Evolutionary conservation across 2,888 invertebrate genomes (phyloP), one percentile per base, ranked within the genome.

Genomic region (Caradrina kadenii): DNA sequence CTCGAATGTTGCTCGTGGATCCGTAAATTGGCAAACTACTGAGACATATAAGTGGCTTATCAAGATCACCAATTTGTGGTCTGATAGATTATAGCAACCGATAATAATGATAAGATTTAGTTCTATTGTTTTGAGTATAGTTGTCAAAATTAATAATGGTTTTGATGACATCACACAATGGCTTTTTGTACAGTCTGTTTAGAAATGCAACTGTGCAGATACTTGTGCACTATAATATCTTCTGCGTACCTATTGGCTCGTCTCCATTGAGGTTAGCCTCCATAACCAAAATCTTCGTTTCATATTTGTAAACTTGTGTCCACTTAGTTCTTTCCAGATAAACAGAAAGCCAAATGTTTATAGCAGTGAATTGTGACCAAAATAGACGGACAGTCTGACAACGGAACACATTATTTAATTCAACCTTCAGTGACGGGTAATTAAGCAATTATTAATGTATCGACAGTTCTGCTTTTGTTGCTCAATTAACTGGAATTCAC

Each of bases 1-100:
- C 68, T 64, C 26, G 45, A 73, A 64, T 62, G n/a, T 48, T 61
- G 67, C 56, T 65, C 42, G 58, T 35, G 72, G 48, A 50, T 35
- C 50, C 52, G 21, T 58, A 68, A 80, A 73, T 69, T 79, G 55
- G 61, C 55, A 66, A 80, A 73, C 65, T 73, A 61, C 52, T 35
- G 55, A 39, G 53, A 52, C 53, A 69, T 62, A 65, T 17, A 11
- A 53, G 61, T 19, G 42, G 48, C 6, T 63, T 67, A 62, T 62
- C 48, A 54, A 53, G 52, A 60, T 76, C 15, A 56, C 10, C 50
- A 71, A 21, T 66, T 55, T 60, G 10, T 48, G 15, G 10, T 61
- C 1, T 35, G 15, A 42, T n/a, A 22, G n/a, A n/a, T 11, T 5
- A 3, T 50, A 50, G 19, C 11, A 7, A 11, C 26, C 13, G 35